Percentiles rank a stretch among this genome's conserved stretches.
Evolutionary conservation across 2,888 invertebrate genomes (phyloP).

Genomic region (Elegia similella): DNA sequence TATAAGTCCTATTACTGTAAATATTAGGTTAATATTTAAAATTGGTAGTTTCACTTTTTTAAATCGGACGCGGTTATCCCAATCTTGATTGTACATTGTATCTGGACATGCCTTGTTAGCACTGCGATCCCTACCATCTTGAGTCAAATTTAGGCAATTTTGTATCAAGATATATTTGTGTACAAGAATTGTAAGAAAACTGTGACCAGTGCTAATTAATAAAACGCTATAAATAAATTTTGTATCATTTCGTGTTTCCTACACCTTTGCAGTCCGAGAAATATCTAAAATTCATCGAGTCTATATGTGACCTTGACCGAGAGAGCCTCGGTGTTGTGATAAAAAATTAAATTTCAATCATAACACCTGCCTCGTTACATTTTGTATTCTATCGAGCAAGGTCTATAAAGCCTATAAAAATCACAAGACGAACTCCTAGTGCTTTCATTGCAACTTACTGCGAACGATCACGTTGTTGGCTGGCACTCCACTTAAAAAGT

Average conservation of each 20-base stretch:
- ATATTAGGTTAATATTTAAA: conserved; percentile 78
- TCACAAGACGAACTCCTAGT: conserved; percentile 18
- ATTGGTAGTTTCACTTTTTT: conserved; percentile 68
- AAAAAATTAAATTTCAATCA: conserved; percentile 76
- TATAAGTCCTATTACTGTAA: conserved; percentile 71
- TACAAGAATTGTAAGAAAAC: conserved; percentile 40
- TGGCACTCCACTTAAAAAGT: not conserved
- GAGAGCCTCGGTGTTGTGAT: conserved; percentile 44
- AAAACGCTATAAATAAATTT: conserved; percentile 54
- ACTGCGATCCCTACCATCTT: conserved; percentile 36
- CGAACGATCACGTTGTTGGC: not conserved
- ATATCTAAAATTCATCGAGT: conserved; percentile 20
- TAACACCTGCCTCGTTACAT: conserved; percentile 66
- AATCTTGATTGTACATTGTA: conserved; percentile 35
- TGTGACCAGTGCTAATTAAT: conserved; percentile 63
- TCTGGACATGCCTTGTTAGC: conserved; percentile 43
- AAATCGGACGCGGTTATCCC: conserved; percentile 33
- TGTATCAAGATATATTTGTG: conserved; percentile 46
- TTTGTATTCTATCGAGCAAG: conserved; percentile 55
- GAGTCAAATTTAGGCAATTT: conserved; percentile 30
- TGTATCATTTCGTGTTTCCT: conserved; percentile 27
- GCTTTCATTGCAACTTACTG: not conserved
- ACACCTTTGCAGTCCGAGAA: not conserved
- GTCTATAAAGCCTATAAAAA: conserved; percentile 55
- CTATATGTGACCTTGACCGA: conserved; percentile 42